phyloP scores from a whole-genome alignment of 2,888 invertebrate genomes.

The Leptinotarsa haldemani region DNA sequence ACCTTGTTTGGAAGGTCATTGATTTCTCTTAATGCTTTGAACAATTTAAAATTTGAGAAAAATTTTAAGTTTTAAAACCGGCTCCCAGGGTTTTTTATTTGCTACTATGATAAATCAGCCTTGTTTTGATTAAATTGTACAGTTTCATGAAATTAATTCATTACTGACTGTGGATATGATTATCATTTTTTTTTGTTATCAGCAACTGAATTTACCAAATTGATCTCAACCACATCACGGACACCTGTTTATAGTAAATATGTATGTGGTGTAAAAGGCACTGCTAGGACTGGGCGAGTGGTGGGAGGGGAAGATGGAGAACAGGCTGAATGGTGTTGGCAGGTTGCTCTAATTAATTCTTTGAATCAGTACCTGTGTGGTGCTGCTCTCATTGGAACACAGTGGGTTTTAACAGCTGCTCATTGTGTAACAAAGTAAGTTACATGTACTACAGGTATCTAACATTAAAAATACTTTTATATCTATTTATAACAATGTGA shows the following conservation, averaged over 20 bases:
- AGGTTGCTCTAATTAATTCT: constrained; percentile 92
- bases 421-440: constrained; percentile 93
- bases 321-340: constrained; percentile 96
- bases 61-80: too few relatives aligned
- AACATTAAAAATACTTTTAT: too few relatives aligned
- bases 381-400: constrained; percentile 91
- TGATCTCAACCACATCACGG: constrained; percentile 72
- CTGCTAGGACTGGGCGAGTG: constrained; percentile 73
- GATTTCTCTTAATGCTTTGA: too few relatives aligned
- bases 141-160: too few relatives aligned
- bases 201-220: constrained; percentile 59
- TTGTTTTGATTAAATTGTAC: too few relatives aligned
- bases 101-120: too few relatives aligned
- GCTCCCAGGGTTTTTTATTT: too few relatives aligned
- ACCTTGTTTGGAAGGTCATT: too few relatives aligned
- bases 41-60: too few relatives aligned
- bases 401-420: constrained; percentile 94
- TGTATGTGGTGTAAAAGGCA: constrained; percentile 92
- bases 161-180: too few relatives aligned
- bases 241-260: constrained; percentile 88
- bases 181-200: constrained; percentile 27
- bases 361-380: constrained; percentile 94
- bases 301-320: constrained; percentile 93
- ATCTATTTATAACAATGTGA: not conserved
- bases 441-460: too few relatives aligned